A percentile compares a stretch with the other conserved stretches of the same genome.
Conservation (phyloP, 2,888 invertebrate species). For the Phorcus lineatus region DNA sequence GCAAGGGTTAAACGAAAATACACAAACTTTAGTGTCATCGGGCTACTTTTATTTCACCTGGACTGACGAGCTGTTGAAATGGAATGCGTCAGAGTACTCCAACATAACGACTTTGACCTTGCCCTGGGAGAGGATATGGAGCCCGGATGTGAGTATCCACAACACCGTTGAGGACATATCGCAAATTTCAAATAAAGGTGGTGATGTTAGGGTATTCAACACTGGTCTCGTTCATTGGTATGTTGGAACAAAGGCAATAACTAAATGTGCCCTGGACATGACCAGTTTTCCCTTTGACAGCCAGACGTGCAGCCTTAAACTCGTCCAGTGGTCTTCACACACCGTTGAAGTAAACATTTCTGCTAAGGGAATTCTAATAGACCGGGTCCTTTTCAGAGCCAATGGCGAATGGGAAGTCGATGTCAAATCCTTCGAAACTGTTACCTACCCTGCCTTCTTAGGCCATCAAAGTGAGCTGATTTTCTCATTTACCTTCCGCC, state of each 20-base stretch:
- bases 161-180: not conserved
- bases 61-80: conserved; percentile 2
- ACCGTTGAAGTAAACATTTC: not conserved
- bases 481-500: not conserved
- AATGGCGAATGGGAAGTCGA: conserved; percentile 13
- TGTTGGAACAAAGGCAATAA: not conserved
- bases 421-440: not conserved
- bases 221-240: not conserved
- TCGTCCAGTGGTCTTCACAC: not conserved
- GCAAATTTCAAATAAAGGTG: not conserved
- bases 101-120: not conserved
- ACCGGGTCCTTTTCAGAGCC: not conserved
- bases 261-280: conserved; percentile 4
- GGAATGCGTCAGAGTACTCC: not conserved
- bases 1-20: not conserved
- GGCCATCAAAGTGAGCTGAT: not conserved
- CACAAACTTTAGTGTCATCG: not conserved
- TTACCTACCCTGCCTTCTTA: not conserved
- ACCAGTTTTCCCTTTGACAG: conserved; percentile 14
- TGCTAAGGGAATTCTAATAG: not conserved
- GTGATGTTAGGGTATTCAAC: not conserved
- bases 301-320: not conserved
- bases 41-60: not conserved
- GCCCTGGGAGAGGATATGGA: not conserved
- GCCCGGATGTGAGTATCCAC: not conserved